phyloP scores from a whole-genome alignment of 2,888 invertebrate species.

The Papilio gigon region DNA sequence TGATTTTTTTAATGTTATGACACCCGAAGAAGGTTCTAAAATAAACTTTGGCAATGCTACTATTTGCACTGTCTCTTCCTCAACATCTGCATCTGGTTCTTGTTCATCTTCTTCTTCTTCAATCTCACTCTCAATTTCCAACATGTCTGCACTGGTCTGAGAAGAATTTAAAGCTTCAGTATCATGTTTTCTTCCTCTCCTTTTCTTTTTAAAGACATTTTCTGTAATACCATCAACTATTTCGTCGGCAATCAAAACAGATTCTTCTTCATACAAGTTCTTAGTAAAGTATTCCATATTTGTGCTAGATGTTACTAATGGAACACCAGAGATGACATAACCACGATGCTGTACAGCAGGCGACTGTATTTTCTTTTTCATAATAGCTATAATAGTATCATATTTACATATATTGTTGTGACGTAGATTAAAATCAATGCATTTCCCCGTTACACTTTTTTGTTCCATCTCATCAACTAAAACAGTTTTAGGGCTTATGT shows the following conservation, averaged over 20 bases:
- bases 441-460: constrained; percentile 79
- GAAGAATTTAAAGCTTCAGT: constrained; percentile 48
- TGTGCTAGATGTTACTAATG: constrained; percentile 78
- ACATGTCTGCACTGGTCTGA: constrained; percentile 52
- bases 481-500: constrained; percentile 81
- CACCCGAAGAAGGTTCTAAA: constrained; percentile 60
- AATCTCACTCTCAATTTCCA: constrained; percentile 52
- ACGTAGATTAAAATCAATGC: constrained; percentile 82
- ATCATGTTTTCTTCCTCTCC: constrained; percentile 47
- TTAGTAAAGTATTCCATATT: constrained; percentile 52
- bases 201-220: constrained; percentile 64
- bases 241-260: constrained; percentile 54
- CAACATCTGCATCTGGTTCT: constrained; percentile 54
- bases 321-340: constrained; percentile 85
- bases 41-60: constrained; percentile 67
- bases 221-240: constrained; percentile 59
- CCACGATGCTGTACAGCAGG: constrained; percentile 82
- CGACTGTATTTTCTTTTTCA: constrained; percentile 78
- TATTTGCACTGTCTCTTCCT: constrained; percentile 51
- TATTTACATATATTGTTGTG: constrained; percentile 77
- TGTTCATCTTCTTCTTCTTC: constrained; percentile 55
- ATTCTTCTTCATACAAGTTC: constrained; percentile 63
- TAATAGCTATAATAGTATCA: constrained; percentile 76
- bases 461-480: constrained; percentile 83
- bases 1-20: constrained; percentile 54